A percentile compares a stretch with the other conserved stretches of the same genome.
These are phyloP conservation scores for Hemistola chrysoprasaria DNA, from an alignment of 2,888 invertebrate genomes.

Conservation along the genomic window DNA sequence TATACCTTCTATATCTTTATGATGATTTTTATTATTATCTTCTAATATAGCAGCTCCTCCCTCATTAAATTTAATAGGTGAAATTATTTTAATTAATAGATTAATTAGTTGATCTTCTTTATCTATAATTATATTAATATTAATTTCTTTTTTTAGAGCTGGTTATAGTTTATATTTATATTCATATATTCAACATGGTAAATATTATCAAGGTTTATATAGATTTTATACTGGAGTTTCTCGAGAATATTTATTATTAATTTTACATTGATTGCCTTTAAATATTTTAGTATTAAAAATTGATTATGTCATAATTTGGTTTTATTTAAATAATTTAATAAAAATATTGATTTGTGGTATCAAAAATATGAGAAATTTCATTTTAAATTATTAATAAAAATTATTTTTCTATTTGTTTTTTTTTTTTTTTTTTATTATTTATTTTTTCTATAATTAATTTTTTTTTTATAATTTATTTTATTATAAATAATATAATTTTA, in stretches of 20 bases:
- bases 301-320: slow-evolving; percentile 72
- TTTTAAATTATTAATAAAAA: slow-evolving; percentile 70
- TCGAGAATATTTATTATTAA: slow-evolving; percentile 83
- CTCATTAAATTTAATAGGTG: slow-evolving; percentile 85
- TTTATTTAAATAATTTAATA: slow-evolving; percentile 85
- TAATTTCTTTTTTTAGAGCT: slow-evolving; percentile 85
- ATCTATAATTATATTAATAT: slow-evolving; percentile 76
- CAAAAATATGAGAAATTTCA: slow-evolving; percentile 77
- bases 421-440: slow-evolving; percentile 76
- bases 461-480: slow-evolving; percentile 66
- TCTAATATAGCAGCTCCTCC: slow-evolving; percentile 86
- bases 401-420: slow-evolving; percentile 76
- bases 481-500: slow-evolving; percentile 64
- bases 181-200: slow-evolving; percentile 84
- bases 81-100: slow-evolving; percentile 85
- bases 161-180: slow-evolving; percentile 85
- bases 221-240: slow-evolving; percentile 69
- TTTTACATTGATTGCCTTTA: slow-evolving; percentile 84
- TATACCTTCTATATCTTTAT: slow-evolving; percentile 81
- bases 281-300: slow-evolving; percentile 83
- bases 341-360: slow-evolving; percentile 87
- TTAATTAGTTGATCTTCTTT: slow-evolving; percentile 75
- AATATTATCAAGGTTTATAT: slow-evolving; percentile 72
- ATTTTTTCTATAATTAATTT: slow-evolving; percentile 64
- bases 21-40: slow-evolving; percentile 85